These are phyloP conservation scores for Temnothorax unifasciatus DNA, from an alignment of 2,888 invertebrate genomes.

Conservation along the genomic window DNA sequence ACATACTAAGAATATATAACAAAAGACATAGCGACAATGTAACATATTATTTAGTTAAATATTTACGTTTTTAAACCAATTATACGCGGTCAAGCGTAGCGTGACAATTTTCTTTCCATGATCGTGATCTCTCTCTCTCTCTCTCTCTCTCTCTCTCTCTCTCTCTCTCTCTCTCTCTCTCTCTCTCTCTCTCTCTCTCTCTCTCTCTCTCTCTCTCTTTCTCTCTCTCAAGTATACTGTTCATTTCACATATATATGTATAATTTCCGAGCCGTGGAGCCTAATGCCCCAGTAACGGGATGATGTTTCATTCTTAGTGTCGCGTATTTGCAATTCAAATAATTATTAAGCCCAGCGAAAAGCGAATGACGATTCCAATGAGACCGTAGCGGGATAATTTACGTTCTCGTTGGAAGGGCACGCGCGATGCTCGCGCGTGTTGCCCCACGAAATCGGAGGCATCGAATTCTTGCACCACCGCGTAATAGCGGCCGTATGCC, in stretches of 20 bases:
- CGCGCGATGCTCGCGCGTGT: background rate
- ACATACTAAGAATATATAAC: background rate
- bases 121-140: background rate
- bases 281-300: conserved; percentile 83
- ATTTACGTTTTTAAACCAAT: background rate
- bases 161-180: background rate
- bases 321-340: conserved; percentile 82
- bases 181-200: background rate
- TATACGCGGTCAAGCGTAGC: background rate
- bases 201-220: background rate
- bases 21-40: conserved; percentile 6
- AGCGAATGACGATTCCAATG: conserved; percentile 53
- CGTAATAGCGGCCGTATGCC: conserved; percentile 41
- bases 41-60: background rate
- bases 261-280: conserved; percentile 69
- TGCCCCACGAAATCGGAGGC: conserved; percentile 60
- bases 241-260: conserved; percentile 33
- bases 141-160: background rate
- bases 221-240: background rate
- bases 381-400: conserved; percentile 50
- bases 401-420: conserved; percentile 16
- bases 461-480: conserved; percentile 63
- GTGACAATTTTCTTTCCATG: conserved; percentile 1
- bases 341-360: conserved; percentile 77
- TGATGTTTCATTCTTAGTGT: conserved; percentile 66